Base-by-base conservation (phyloP, 2,888 invertebrate species). In the Miltochrista miniata region DNA sequence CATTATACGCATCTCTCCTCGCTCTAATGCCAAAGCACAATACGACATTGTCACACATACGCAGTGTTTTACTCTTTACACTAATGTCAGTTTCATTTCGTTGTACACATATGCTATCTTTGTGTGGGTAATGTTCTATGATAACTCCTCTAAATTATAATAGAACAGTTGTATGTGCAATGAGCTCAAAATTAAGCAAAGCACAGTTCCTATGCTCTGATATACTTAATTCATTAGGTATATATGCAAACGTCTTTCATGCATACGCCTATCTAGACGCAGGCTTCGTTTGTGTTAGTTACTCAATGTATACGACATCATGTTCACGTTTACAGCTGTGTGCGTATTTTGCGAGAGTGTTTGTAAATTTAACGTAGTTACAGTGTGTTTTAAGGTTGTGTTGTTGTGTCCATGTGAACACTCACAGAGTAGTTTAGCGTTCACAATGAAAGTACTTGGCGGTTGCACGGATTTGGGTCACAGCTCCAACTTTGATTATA, bases 391-490 rank as follows among this genome's bases (percentile, higher is more conserved):
- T 61, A 49, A 44, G 56, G 52, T 43, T 58, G 74, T 77, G 68
- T 72, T 62, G 11, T 71, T 70, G 57, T 55, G 44, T 50, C 50
- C 49, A 54, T 67, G 59, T 59, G 51, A 68, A 76, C 18, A 18
- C 18, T 84, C 81, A 76, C 77, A 68, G 82, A 68, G 77, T 79
- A 78, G 77, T 84, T 81, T 77, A 83, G 83, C 84, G 84, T 87
- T 86, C 85, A 90, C 90, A 91, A 90, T 90, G 90, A 90, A 90
- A 90, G 90, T 89, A 90, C 87, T 83, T 79, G 83, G 76, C 82
- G 81, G 86, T 89, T 89, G 88, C 87, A 79, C 73, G 85, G 87
- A 91, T 90, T 90, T 90, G 81, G 90, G 90, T 91, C 90, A 90
- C 79, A 88, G 87, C 80, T 70, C 83, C 81, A 87, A 88, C 86